Base-by-base conservation (phyloP, 2,888 invertebrate species). In the Elmis aenea region DNA sequence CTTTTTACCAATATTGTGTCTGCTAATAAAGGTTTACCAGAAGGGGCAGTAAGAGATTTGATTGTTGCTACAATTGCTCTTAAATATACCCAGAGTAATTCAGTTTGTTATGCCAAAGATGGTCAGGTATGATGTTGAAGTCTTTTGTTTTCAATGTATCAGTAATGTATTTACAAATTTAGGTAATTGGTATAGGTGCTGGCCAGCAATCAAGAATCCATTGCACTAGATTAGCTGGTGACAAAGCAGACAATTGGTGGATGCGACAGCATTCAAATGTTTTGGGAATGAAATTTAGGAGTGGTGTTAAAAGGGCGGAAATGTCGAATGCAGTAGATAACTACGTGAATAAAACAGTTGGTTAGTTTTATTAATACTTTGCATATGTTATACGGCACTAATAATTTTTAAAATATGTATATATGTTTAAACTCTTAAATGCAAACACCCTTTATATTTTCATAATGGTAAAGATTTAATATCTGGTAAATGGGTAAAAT, bases 241-340 rank as follows among this genome's bases (percentile, higher is more conserved):
- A 93, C 60, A 99, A 99, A 68, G 94, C 95, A 13, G 87, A 92
- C 62, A 89, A 93, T 68, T 99, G 97, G 96, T 97, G 96, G 96
- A 69, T 94, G 55, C 80, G 97, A 11, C 86, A 90, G 33, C 96
- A 97, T 69, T 92, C 94, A 2, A 79, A 79, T 51, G 91, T 95
- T 2, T 69, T 80, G 8, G 70, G 70, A 29, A 84, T 94, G 84
- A 79, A 81, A 55, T 96, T 96, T 72, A 85, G 84, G 59, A 76
- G 80, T 42, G 85, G 85, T 21, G 81, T 91, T 3, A 87, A 91
- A 56, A 77, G 97, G 46, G 91, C 97, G 1, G 86, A 95, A 64
- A 86, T 86, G 48, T 85, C 96, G 8, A 99, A 97, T 71, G 92
- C 91, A 10, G 86, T 97, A 55, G 97, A 99, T 63, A 90, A 91